A percentile compares a stretch with the other conserved stretches of the same genome.
These are phyloP conservation scores for Novumbra hubbsi DNA, from an alignment of 2,797 vertebrate species.

Conservation along the genomic window DNA sequence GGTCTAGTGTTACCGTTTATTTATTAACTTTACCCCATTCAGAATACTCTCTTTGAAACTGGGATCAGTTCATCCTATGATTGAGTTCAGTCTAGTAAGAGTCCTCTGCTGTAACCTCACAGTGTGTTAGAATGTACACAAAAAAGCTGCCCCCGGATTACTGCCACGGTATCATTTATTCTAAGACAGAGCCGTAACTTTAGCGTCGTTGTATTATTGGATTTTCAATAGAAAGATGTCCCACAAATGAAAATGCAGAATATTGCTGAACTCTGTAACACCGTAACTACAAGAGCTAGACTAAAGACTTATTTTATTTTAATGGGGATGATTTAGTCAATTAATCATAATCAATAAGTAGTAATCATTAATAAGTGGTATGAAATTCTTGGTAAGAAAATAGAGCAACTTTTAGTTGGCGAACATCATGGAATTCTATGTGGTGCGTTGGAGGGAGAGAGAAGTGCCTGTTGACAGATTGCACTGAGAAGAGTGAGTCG, in stretches of 20 bases:
- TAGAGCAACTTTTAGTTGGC: neutral
- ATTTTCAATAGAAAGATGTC: no score
- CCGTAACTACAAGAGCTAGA: neutral
- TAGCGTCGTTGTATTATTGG: no score
- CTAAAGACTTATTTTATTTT: neutral
- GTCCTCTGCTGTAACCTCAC: no score
- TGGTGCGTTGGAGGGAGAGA: constrained; percentile 21
- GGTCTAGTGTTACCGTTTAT: no score
- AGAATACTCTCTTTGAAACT: no score
- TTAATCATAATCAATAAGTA: neutral
- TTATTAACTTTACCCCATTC: no score
- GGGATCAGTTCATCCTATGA: no score
- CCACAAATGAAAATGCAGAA: neutral
- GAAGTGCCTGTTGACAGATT: constrained; percentile 68
- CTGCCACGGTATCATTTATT: no score
- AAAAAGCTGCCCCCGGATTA: no score
- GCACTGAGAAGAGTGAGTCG: constrained; percentile 20
- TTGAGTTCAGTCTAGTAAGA: no score
- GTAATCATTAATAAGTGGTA: neutral
- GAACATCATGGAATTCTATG: constrained; percentile 11
- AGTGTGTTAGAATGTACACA: no score
- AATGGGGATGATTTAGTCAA: neutral
- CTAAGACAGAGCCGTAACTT: no score
- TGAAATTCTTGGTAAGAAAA: neutral
- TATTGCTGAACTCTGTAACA: neutral